These are phyloP conservation scores for Cryptoleucopteryx plumbea DNA, from an alignment of 2,113 vertebrate genomes.

Conservation along the genomic window DNA sequence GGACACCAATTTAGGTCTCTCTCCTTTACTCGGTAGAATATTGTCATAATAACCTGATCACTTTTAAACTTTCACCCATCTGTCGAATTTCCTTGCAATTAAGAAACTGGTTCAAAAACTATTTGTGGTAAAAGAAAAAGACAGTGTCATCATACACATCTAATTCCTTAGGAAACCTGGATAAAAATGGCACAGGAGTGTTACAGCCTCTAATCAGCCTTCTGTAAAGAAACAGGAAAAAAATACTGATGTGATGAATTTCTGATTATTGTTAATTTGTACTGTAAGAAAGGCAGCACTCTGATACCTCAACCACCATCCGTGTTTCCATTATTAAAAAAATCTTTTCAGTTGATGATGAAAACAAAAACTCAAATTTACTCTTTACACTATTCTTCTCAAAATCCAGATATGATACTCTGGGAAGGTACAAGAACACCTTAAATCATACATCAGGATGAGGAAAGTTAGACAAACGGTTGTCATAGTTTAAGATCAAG, in stretches of 20 bases:
- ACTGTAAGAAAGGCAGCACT: background rate
- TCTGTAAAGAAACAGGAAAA: background rate
- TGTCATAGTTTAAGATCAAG: background rate
- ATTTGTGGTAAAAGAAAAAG: background rate
- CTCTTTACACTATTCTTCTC: background rate
- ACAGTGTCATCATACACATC: background rate
- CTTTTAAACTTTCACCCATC: background rate
- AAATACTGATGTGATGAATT: background rate
- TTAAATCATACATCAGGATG: background rate
- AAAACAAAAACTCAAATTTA: background rate
- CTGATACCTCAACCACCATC: background rate
- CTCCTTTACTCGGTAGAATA: background rate
- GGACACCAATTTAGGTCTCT: background rate
- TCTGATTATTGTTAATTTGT: background rate
- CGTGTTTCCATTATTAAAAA: background rate
- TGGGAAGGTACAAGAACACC: background rate
- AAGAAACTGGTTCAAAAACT: background rate
- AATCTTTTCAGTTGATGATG: background rate
- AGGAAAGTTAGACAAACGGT: background rate
- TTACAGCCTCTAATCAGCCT: background rate
- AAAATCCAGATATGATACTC: background rate
- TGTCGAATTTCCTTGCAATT: background rate
- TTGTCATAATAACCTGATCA: background rate
- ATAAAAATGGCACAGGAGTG: background rate
- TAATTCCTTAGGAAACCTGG: background rate